These are phyloP conservation scores for Gryllus bimaculatus DNA, from an alignment of 1,140 invertebrate species.

Conservation along the genomic window DNA sequence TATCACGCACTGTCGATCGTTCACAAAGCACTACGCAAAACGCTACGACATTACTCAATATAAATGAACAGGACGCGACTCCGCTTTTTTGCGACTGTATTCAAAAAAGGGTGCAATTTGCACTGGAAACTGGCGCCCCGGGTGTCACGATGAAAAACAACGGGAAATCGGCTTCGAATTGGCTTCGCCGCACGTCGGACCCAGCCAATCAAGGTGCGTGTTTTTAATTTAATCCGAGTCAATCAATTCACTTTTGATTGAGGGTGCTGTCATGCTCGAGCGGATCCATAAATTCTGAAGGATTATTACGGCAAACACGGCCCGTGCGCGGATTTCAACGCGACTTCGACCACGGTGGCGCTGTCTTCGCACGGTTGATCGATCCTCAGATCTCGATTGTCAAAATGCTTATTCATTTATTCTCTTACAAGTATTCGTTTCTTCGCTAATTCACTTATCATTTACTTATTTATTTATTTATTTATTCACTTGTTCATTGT, in stretches of 20 bases:
- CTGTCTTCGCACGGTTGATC: background rate
- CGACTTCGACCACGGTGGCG: background rate
- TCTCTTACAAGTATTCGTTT: too few species aligned
- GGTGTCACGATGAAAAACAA: background rate
- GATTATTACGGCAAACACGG: background rate
- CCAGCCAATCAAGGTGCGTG: background rate
- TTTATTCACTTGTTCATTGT: too few species aligned
- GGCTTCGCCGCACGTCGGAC: background rate
- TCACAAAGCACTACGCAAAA: background rate
- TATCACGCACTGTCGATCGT: background rate
- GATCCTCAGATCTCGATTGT: background rate
- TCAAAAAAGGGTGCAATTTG: background rate
- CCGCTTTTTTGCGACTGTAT: background rate
- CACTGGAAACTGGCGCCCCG: too few species aligned
- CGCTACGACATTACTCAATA: background rate
- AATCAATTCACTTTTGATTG: constrained; percentile 1
- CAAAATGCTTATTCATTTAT: too few species aligned
- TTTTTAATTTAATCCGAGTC: constrained; percentile 5
- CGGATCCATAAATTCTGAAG: background rate
- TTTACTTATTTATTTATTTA: too few species aligned
- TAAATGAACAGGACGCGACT: background rate
- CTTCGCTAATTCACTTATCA: too few species aligned
- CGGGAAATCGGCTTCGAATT: background rate
- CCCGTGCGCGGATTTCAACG: background rate
- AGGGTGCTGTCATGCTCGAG: background rate